Conservation (phyloP, 2,797 vertebrate species). For the Vireo griseus region DNA sequence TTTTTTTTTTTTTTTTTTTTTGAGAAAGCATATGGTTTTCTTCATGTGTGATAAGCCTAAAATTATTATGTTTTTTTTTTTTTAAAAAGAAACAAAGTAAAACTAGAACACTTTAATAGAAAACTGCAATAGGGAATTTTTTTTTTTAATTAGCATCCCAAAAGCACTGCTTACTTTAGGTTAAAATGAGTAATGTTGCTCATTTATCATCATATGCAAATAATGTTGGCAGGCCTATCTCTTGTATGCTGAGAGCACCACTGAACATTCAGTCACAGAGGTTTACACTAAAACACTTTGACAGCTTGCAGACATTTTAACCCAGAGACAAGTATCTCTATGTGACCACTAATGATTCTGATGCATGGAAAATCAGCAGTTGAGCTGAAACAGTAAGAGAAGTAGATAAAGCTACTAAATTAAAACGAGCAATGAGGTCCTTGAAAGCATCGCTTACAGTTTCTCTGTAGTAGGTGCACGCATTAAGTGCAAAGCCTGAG, state of each 20-base stretch:
- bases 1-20: not conserved
- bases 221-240: not conserved
- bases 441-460: not conserved
- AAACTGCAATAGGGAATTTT: not conserved
- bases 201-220: not conserved
- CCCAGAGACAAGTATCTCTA: not conserved
- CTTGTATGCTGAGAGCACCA: not conserved
- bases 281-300: slow-evolving; percentile 33
- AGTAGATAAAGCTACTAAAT: slow-evolving; percentile 11
- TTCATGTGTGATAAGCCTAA: not conserved
- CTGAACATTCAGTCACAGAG: not conserved
- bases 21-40: not conserved
- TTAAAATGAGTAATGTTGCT: not conserved
- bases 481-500: not conserved
- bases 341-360: slow-evolving; percentile 33
- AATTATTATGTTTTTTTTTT: not conserved
- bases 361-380: not conserved
- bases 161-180: not conserved
- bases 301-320: slow-evolving; percentile 49
- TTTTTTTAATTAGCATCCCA: not conserved
- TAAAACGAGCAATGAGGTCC: not conserved
- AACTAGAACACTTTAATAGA: not conserved
- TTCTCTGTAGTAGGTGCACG: not conserved
- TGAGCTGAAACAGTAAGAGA: not conserved
- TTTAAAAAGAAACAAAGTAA: not conserved